Percentiles rank a stretch among this genome's conserved stretches.
These are phyloP conservation scores for Fragum whitleyi DNA, from an alignment of 2,888 invertebrate species.

Conservation along the genomic window DNA sequence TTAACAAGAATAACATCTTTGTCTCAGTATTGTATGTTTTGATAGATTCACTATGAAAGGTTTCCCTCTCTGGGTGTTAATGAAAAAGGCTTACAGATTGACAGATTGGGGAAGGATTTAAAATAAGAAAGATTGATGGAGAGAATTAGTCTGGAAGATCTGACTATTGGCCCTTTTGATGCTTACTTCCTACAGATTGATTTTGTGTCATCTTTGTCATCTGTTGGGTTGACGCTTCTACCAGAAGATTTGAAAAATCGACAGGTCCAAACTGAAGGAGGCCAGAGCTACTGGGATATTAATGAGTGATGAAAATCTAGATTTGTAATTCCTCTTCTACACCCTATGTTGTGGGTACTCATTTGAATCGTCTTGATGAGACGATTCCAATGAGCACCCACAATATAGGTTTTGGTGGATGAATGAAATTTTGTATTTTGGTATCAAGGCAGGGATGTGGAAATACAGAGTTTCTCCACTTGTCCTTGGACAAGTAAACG, in stretches of 20 bases:
- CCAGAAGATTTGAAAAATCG: background rate
- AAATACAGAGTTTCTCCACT: no score
- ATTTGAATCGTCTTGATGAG: no score
- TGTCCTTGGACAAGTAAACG: no score
- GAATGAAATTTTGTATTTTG: no score
- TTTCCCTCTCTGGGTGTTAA: slow-evolving; percentile 12
- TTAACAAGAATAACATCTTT: slow-evolving; percentile 14
- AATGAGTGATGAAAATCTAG: no score
- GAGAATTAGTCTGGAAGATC: slow-evolving; percentile 18
- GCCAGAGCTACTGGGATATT: no score
- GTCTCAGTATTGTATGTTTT: slow-evolving; percentile 9
- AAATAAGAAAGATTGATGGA: slow-evolving; percentile 23
- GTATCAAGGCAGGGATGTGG: no score
- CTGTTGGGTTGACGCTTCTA: background rate
- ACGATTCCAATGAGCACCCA: no score
- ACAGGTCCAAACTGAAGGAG: no score
- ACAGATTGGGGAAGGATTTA: slow-evolving; percentile 15
- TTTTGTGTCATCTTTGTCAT: background rate
- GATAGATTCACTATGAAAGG: slow-evolving; percentile 14
- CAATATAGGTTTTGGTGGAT: no score
- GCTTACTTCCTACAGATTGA: background rate
- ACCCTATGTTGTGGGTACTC: no score
- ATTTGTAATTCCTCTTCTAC: no score
- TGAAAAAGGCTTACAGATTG: slow-evolving; percentile 22
- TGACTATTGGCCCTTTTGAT: slow-evolving; percentile 14